A percentile compares a stretch with the other conserved stretches of the same genome.
phyloP scores from a whole-genome alignment of 2,888 invertebrate species.

The Chalcis sispes region DNA sequence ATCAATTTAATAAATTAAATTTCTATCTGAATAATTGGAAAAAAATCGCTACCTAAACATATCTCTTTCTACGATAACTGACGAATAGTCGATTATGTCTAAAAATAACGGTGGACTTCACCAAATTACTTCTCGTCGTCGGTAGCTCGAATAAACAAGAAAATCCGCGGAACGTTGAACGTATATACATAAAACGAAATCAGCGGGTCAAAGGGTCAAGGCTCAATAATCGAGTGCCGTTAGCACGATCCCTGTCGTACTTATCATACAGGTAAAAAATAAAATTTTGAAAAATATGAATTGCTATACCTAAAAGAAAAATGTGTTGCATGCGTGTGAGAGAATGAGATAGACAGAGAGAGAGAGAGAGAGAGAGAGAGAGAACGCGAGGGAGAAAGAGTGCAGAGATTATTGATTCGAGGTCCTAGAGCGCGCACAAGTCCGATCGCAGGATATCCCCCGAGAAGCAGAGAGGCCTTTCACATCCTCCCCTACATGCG shows the following conservation, averaged over 20 bases:
- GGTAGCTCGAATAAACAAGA: conserved; percentile 7
- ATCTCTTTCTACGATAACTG: too few species aligned
- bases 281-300: not conserved
- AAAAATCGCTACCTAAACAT: too few species aligned
- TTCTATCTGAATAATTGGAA: too few species aligned
- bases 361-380: not conserved
- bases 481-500: conserved; percentile 9
- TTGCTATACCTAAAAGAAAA: not conserved
- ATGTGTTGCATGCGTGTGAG: not conserved
- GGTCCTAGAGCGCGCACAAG: conserved; percentile 4
- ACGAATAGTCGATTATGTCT: too few species aligned
- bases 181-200: not conserved
- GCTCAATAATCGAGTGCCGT: not conserved
- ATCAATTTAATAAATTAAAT: too few species aligned
- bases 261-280: not conserved
- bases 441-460: too few species aligned
- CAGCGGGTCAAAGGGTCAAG: conserved; percentile 31
- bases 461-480: conserved; percentile 43
- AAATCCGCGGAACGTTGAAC: not conserved
- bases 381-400: not conserved
- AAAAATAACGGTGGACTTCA: not conserved
- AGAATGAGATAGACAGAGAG: not conserved
- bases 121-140: not conserved
- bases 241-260: too few species aligned
- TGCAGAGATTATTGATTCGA: conserved; percentile 36